Base-by-base conservation (phyloP, 1,140 invertebrate genomes). In the Babylonia areolata region DNA sequence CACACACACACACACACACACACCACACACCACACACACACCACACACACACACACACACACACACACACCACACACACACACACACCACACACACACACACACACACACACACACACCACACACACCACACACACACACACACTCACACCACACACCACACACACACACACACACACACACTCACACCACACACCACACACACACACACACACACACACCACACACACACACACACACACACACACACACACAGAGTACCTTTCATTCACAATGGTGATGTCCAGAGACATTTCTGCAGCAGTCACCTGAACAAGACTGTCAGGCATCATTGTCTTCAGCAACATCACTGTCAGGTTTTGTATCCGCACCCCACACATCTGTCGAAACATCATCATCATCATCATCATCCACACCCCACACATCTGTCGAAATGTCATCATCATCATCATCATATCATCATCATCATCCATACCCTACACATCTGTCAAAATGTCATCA, bases 301-400 rank as follows among this genome's bases (percentile, higher is more conserved):
- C 96, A 42, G 96, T 96, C 28, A 96, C 96, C 94, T 97, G 96
- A 0, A 97, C 95, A 46, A 97, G 95, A 95, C 96, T 97, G 35
- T 97, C 96, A 78, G 96, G 96, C 81, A 94, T 94, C 90, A 95
- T 94, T 64, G 95, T 95, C 81, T 95, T 95, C 86, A 97, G 95
- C 78, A 96, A 94, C 89, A 97, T 96, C 17, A 97, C 95, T 86
- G 96, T 97, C 87, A 97, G 95, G 92, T 97, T 97, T 88, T 97
- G 96, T 46, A 98, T 95, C 91, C 97, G 97, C 39, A 98, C 54
- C 12, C 92, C 93, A 82, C 91, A 54, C 84, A 93, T 94, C 89
- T 93, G 88, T 35, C 93, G n/a, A n/a, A n/a, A n/a, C n/a, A n/a
- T n/a, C n/a, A n/a, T n/a, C n/a, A n/a, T n/a, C n/a, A n/a, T n/a